Conservation (phyloP, 2,797 vertebrate genomes). For the Crypturellus tataupa region DNA sequence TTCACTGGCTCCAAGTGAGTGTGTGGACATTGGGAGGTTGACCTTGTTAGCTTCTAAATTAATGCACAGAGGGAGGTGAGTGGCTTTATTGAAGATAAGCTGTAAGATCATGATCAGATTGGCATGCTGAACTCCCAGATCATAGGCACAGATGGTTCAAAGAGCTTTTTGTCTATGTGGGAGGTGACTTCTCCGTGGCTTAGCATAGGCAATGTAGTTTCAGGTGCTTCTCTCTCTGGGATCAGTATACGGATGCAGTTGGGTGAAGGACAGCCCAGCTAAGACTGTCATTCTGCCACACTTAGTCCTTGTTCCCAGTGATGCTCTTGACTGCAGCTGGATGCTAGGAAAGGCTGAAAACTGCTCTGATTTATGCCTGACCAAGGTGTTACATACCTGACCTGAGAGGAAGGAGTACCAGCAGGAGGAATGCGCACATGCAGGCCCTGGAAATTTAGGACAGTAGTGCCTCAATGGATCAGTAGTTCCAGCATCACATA, state of each 20-base stretch:
- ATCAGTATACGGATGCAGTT: background rate
- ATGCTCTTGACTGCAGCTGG: background rate
- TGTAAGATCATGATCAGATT: background rate
- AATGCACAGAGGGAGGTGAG: background rate
- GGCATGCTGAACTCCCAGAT: background rate
- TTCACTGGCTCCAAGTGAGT: background rate
- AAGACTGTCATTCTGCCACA: background rate
- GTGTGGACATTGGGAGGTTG: background rate
- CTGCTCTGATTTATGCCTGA: background rate
- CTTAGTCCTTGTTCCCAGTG: background rate
- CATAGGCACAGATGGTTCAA: background rate
- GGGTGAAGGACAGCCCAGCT: background rate
- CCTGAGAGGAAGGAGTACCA: background rate
- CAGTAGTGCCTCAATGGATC: background rate
- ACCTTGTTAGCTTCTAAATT: background rate
- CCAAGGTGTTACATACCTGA: background rate
- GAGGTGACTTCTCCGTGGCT: background rate
- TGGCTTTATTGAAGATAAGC: background rate
- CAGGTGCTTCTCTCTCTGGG: background rate
- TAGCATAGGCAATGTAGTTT: background rate
- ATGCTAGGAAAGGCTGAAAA: background rate
- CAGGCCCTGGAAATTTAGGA: background rate
- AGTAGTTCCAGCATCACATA: background rate
- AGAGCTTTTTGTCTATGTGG: background rate
- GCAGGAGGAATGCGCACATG: background rate